Percentiles rank a stretch among this genome's conserved stretches.
Evolutionary conservation across 2,888 invertebrate species (phyloP).

Genomic region (Melanargia galathea): DNA sequence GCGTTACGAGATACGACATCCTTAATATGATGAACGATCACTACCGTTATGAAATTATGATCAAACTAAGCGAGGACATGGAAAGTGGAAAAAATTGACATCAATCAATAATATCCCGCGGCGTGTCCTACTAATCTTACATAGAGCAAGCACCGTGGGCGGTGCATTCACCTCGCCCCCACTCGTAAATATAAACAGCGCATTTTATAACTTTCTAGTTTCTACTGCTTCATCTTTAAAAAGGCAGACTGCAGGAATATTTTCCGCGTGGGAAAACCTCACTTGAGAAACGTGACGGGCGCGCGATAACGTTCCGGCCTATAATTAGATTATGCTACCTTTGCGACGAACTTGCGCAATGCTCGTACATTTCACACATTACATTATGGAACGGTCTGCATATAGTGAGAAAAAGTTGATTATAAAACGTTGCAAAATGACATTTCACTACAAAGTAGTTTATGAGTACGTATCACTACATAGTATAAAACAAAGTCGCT

Average conservation of each 20-base stretch:
- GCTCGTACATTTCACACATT: conserved; percentile 19
- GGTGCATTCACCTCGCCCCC: conserved; percentile 54
- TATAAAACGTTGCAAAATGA: neutral
- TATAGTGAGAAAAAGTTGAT: neutral
- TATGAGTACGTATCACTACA: too few relatives aligned
- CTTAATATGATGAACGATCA: conserved; percentile 62
- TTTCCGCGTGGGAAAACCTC: conserved; percentile 62
- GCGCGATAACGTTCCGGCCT: conserved; percentile 61
- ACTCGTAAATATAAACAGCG: conserved; percentile 46
- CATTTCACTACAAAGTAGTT: neutral
- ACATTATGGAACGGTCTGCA: neutral
- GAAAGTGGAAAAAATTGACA: conserved; percentile 57
- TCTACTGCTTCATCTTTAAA: conserved; percentile 53
- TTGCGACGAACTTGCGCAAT: conserved; percentile 46
- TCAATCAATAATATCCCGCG: conserved; percentile 61
- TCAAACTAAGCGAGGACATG: conserved; percentile 41
- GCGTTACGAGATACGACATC: conserved; percentile 32
- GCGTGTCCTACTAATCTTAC: conserved; percentile 53
- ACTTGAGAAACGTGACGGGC: conserved; percentile 60
- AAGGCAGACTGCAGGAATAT: conserved; percentile 58
- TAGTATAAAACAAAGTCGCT: too few relatives aligned
- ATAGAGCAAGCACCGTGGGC: conserved; percentile 44
- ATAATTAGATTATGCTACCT: conserved; percentile 62
- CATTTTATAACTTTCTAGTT: conserved; percentile 57
- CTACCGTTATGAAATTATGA: conserved; percentile 34